Conservation (phyloP, 2,888 invertebrate genomes). For the Hydriomena furcata region DNA sequence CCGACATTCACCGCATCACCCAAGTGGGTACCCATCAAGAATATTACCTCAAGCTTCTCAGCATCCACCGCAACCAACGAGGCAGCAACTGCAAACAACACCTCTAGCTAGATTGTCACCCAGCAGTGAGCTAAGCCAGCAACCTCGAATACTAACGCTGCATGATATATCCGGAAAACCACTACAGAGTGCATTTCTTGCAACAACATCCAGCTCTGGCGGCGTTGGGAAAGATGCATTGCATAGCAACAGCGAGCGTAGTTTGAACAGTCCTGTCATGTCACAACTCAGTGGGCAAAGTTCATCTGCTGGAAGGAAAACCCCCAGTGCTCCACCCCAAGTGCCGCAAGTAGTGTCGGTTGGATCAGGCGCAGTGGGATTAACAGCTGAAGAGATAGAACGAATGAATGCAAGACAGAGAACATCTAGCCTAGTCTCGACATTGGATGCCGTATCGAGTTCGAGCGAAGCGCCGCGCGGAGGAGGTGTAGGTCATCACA, state of each 20-base stretch:
- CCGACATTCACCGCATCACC: conserved; percentile 90
- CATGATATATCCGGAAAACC: conserved; percentile 97
- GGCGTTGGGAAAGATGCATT: conserved; percentile 94
- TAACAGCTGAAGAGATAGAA: conserved; percentile 97
- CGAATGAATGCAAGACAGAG: conserved; percentile 93
- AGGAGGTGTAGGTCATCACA: conserved; percentile 86
- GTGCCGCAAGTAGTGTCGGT: conserved; percentile 87
- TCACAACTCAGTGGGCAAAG: conserved; percentile 95
- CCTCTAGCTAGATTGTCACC: conserved; percentile 95
- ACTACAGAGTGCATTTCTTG: conserved; percentile 93
- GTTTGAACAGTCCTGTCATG: conserved; percentile 96
- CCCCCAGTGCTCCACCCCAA: conserved; percentile 86
- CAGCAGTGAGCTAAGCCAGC: conserved; percentile 96
- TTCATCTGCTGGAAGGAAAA: conserved; percentile 90
- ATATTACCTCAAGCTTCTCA: conserved; percentile 88
- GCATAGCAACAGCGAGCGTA: conserved; percentile 95
- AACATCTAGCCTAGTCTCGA: conserved; percentile 95
- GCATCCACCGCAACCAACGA: conserved; percentile 84
- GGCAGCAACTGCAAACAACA: conserved; percentile 94
- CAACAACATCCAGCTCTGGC: conserved; percentile 94
- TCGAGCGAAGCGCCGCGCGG: conserved; percentile 91
- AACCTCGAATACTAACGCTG: conserved; percentile 95
- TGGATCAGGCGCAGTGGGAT: conserved; percentile 89
- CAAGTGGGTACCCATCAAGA: conserved; percentile 88
- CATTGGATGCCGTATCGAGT: conserved; percentile 96